Conservation (phyloP, 1,140 invertebrate genomes). For the Apolygus lucorum region DNA sequence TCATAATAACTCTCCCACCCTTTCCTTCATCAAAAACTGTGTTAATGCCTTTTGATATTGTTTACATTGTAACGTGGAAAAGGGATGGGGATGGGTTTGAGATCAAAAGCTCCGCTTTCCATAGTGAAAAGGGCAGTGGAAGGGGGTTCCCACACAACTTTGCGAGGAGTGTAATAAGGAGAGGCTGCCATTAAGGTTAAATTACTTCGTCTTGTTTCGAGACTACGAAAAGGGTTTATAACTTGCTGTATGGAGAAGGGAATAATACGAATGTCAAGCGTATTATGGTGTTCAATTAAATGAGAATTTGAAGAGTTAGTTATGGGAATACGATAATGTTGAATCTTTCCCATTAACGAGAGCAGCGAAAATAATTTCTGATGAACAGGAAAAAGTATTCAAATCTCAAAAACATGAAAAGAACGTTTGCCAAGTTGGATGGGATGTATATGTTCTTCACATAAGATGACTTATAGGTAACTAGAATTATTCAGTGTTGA, state of each 20-base stretch:
- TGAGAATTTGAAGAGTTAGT: background rate
- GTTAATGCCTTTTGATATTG: conserved; percentile 14
- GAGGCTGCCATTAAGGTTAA: background rate
- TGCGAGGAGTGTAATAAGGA: conserved; percentile 8
- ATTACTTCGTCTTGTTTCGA: background rate
- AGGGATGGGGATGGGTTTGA: background rate
- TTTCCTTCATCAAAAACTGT: conserved; percentile 8
- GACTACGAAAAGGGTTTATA: background rate
- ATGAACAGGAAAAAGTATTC: no score
- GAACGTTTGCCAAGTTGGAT: no score
- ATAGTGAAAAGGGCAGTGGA: background rate
- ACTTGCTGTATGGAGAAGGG: background rate
- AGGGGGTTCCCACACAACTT: conserved; percentile 3
- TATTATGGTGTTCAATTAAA: background rate
- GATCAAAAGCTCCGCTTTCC: background rate
- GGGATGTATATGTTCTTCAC: no score
- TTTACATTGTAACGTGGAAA: conserved; percentile 5
- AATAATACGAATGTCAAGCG: background rate
- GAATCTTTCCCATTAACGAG: no score
- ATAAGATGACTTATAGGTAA: no score
- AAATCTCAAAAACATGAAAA: no score
- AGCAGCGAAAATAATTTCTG: no score
- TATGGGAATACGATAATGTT: no score
- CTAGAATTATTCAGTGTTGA: no score
- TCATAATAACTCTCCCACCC: background rate